Evolutionary conservation across 2,888 invertebrate genomes (phyloP).

Genomic region (Podabrus alpinus): DNA sequence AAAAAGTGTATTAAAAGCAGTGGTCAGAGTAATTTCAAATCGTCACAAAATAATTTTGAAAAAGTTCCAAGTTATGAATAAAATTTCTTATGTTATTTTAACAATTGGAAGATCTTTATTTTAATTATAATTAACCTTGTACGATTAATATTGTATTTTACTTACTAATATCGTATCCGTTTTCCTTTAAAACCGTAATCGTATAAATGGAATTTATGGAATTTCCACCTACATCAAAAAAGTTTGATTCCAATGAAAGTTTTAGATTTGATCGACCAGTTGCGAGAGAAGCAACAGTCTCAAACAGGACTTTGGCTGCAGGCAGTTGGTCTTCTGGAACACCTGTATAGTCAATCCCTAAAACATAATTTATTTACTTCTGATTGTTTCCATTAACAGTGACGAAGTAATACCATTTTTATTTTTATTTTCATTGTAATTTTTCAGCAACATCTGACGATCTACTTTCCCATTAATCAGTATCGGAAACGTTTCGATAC

Average conservation of each 20-base stretch:
- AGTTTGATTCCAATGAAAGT: slow-evolving; percentile 69
- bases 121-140: no score
- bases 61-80: no score
- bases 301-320: slow-evolving; percentile 72
- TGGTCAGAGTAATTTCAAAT: no score
- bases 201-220: slow-evolving; percentile 84
- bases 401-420: neutral
- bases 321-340: slow-evolving; percentile 63
- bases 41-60: no score
- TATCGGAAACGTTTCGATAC: slow-evolving; percentile 75
- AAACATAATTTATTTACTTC: neutral
- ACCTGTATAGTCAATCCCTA: slow-evolving; percentile 70
- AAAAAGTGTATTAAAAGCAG: no score
- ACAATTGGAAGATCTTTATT: no score
- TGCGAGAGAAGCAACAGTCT: slow-evolving; percentile 74
- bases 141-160: slow-evolving; percentile 12
- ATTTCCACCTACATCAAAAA: slow-evolving; percentile 85
- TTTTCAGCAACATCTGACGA: slow-evolving; percentile 74
- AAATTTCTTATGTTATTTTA: no score
- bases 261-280: slow-evolving; percentile 66
- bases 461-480: slow-evolving; percentile 88
- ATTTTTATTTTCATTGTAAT: slow-evolving; percentile 66
- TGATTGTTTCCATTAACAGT: neutral
- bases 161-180: slow-evolving; percentile 76
- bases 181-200: slow-evolving; percentile 74